These are phyloP conservation scores for Nephrotoma flavescens DNA, from an alignment of 2,888 invertebrate genomes.

Conservation along the genomic window DNA sequence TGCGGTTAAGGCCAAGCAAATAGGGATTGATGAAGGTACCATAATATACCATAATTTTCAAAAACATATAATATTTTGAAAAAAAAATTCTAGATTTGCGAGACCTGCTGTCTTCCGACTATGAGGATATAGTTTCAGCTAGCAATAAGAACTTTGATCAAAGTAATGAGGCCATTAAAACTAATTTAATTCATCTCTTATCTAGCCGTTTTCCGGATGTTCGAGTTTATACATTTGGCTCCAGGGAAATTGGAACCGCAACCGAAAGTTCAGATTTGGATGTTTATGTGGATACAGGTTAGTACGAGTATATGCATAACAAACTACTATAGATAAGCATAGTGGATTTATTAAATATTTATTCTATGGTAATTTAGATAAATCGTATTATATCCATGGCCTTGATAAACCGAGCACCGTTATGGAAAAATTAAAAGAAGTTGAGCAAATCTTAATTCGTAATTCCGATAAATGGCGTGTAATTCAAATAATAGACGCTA, in stretches of 20 bases:
- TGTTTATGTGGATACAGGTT: conserved; percentile 36
- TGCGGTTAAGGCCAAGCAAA: too few species aligned
- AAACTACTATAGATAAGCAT: neutral
- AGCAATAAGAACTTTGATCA: neutral
- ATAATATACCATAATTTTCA: too few species aligned
- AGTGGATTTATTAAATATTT: neutral
- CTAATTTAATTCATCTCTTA: neutral
- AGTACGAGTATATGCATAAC: neutral
- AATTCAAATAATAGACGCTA: conserved; percentile 32
- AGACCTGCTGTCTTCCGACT: neutral
- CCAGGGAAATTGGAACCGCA: conserved; percentile 37
- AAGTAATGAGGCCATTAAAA: neutral
- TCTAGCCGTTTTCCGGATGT: neutral
- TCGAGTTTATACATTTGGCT: neutral
- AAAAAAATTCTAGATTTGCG: too few species aligned
- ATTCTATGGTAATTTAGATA: neutral
- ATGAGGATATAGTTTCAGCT: neutral
- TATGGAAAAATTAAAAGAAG: conserved; percentile 16
- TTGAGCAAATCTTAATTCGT: conserved; percentile 12
- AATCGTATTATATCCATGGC: neutral
- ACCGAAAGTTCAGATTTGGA: conserved; percentile 38
- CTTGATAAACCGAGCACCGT: neutral
- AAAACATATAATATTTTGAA: too few species aligned
- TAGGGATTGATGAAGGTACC: too few species aligned
- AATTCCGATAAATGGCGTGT: conserved; percentile 26